These are phyloP conservation scores for Pantherophis alleghaniensis DNA, from an alignment of 2,797 vertebrate genomes.

Conservation along the genomic window DNA sequence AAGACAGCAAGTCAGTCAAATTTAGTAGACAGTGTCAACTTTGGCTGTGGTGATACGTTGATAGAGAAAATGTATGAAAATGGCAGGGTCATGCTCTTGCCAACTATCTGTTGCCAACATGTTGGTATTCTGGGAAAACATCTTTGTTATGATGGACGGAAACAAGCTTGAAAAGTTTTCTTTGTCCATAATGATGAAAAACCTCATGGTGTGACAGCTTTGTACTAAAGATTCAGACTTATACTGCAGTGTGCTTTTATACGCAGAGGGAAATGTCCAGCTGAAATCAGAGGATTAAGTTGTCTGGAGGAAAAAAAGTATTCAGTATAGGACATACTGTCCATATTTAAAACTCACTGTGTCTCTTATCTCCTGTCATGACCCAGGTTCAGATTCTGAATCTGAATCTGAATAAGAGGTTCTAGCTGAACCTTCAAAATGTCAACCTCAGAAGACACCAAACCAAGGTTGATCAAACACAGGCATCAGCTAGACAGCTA, in stretches of 20 bases:
- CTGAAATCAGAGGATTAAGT: background rate
- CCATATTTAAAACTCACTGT: background rate
- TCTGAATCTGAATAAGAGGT: background rate
- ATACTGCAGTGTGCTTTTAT: background rate
- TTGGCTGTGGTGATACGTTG: background rate
- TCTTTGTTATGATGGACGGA: conserved; percentile 18
- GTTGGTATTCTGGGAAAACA: background rate
- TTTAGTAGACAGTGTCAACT: conserved; percentile 3
- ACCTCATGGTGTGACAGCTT: background rate
- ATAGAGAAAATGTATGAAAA: conserved; percentile 11
- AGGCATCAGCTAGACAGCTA: background rate
- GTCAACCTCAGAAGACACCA: background rate
- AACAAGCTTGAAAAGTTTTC: background rate
- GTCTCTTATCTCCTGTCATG: background rate
- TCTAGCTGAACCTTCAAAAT: background rate
- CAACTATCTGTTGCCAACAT: background rate
- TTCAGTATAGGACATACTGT: background rate
- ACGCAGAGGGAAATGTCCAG: background rate
- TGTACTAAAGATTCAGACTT: background rate
- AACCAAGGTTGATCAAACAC: background rate
- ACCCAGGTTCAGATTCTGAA: background rate
- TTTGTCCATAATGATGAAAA: background rate
- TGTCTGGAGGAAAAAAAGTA: background rate
- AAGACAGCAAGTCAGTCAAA: conserved; percentile 18
- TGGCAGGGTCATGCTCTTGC: conserved; percentile 27